Evolutionary conservation across 2,797 vertebrate species (phyloP), one percentile per base, ranked within the genome.

Genomic region (Molossus alvarezi): DNA sequence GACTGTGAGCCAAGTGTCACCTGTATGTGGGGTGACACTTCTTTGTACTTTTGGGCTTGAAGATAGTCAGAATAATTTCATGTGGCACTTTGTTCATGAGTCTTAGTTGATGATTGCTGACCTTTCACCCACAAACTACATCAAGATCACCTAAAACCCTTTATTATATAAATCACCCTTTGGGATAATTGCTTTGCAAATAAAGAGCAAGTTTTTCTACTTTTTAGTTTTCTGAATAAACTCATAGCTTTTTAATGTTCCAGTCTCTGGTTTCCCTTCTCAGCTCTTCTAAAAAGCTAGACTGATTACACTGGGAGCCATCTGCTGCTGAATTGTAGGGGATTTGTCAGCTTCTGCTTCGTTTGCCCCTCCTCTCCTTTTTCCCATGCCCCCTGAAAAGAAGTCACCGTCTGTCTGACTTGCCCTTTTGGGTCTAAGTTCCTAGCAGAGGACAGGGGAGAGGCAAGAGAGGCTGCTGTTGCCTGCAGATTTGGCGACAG

Each of bases 321-420:
- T 93, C 95, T 90, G 95, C 91, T 90, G 45, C 45, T 60, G 57
- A 27, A 11, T 18, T 45, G 48, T 37, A 83, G 69, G 79, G 71
- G 37, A 57, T 88, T 80, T 88, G 41, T 55, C 21, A 45, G 53
- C 37, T 29, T 11, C 62, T 33, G 27, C 80, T 91, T 15, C 37
- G 0, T 69, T 45, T 55, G 10, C 55, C 14, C 23, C 29, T 64
- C 51, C 57, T 60, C 27, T 29, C 14, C 33, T 55, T 73, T 86
- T 48, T 45, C 14, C 25, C 60, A 18, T 71, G 80, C 10, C 5
- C 11, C 33, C 55, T 10, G 37, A 86, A 73, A 81, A 77, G 82
- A 29, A 45, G 37, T 37, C 15, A 17, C 65, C 1, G 13, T 82
- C 41, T 94, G 77, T 83, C 60, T 83, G 37, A 53, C 64, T 62